A percentile compares a stretch with the other conserved stretches of the same genome.
These are phyloP conservation scores for Ditula angustiorana DNA, from an alignment of 2,888 invertebrate species.

Conservation along the genomic window DNA sequence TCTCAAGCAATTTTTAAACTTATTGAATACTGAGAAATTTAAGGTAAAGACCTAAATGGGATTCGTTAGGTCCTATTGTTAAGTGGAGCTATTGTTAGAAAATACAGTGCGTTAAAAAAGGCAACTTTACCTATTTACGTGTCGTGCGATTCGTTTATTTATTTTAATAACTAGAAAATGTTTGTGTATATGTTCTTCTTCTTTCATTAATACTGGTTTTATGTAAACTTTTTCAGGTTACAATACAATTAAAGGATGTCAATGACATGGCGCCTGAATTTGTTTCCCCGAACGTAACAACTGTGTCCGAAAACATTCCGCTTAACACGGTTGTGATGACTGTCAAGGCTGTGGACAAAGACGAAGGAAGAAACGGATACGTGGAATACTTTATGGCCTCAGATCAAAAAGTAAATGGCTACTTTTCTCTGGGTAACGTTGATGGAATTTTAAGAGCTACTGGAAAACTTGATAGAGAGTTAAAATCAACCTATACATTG, in stretches of 20 bases:
- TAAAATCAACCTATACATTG: conserved; percentile 90
- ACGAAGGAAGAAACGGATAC: conserved; percentile 96
- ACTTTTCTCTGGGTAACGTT: conserved; percentile 93
- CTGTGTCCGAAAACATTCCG: conserved; percentile 94
- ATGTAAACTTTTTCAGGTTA: conserved; percentile 87
- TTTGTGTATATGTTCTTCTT: conserved; percentile 39
- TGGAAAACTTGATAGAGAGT: conserved; percentile 94
- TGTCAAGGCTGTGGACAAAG: conserved; percentile 94
- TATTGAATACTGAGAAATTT: too few relatives aligned
- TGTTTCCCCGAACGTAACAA: conserved; percentile 91
- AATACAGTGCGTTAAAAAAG: too few relatives aligned
- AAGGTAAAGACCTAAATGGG: too few relatives aligned
- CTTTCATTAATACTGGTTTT: conserved; percentile 18
- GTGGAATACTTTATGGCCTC: conserved; percentile 94
- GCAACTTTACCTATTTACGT: too few relatives aligned
- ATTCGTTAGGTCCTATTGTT: too few relatives aligned
- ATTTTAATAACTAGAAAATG: neutral
- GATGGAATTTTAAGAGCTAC: conserved; percentile 95
- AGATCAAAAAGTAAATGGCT: conserved; percentile 86
- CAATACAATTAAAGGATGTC: conserved; percentile 94
- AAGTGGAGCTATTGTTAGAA: too few relatives aligned
- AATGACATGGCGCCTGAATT: conserved; percentile 97
- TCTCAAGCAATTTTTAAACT: too few relatives aligned
- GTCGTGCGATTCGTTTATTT: too few relatives aligned
- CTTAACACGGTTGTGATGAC: conserved; percentile 95